Base-by-base conservation (phyloP, 1,140 invertebrate genomes). In the Temnothorax nylanderi region DNA sequence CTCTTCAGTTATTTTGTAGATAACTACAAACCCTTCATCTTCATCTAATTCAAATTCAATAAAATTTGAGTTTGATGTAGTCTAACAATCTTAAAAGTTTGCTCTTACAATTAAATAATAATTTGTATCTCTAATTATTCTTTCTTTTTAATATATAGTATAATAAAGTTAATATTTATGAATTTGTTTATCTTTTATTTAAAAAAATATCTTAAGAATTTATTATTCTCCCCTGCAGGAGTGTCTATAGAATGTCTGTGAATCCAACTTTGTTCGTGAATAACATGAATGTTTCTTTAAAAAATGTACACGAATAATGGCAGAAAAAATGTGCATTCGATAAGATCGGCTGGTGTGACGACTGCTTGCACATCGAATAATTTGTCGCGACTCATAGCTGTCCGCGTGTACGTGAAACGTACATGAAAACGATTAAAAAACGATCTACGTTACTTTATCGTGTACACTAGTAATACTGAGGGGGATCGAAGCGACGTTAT, bases 401-500 rank as follows among this genome's bases (percentile, higher is more conserved):
- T 7, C 47, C 76, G 47, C 18, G 41, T 71, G 10, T 81, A 81
- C 49, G n/a, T 49, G 58, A 80, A 80, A 58, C 41, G 54, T 76
- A 34, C 18, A 26, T 41, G 75, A 47, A 4, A 72, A 60, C 41
- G 80, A 74, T 84, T 74, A 62, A 64, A 82, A 82, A 82, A 72
- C 67, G 13, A 84, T 58, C 41, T 75, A 75, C 54, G 0, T 84
- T 82, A 74, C 16, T 44, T 74, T 84, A 84, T 62, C 56, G 69
- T 62, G 54, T 13, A 34, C 13, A 13, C 37, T 84, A 62, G 34
- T 34, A 75, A 62, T 62, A 60, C 54, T 75, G 69, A 81, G 49
- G 54, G 54, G 44, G 54, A 84, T 75, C 69, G 69, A 84, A 74
- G 80, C 67, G 69, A 71, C 80, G 41, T 74, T 75, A 84, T 75